A percentile compares a stretch with the other conserved stretches of the same genome.
These are phyloP conservation scores for Ramphastos sulfuratus DNA, from an alignment of 2,113 vertebrate genomes.

Conservation along the genomic window DNA sequence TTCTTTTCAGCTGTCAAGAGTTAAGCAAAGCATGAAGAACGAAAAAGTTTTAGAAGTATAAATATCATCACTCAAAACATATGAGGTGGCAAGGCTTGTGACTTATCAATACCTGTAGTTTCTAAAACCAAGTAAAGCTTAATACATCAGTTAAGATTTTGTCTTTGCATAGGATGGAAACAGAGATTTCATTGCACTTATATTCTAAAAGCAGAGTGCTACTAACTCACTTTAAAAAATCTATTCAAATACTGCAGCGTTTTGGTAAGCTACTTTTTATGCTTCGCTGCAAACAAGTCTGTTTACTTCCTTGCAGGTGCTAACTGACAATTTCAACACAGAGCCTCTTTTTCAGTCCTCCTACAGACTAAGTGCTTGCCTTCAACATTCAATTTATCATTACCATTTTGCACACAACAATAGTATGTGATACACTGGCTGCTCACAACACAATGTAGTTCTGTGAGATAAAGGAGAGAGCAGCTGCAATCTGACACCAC, in stretches of 20 bases:
- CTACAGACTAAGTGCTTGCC: background rate
- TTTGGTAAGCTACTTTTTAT: background rate
- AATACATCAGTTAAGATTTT: background rate
- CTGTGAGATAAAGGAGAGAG: background rate
- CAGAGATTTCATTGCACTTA: background rate
- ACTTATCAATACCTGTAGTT: background rate
- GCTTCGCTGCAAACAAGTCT: constrained; percentile 18
- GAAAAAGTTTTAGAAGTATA: background rate
- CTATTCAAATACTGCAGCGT: background rate
- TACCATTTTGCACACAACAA: background rate
- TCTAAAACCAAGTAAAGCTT: background rate
- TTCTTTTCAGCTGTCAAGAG: background rate
- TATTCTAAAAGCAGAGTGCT: background rate
- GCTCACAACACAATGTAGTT: background rate
- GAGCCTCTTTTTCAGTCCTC: background rate
- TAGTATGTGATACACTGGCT: background rate
- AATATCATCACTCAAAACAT: background rate
- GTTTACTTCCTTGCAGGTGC: constrained; percentile 25
- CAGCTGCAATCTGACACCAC: background rate
- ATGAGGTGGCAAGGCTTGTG: accelerated
- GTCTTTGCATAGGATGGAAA: background rate
- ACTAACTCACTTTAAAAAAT: background rate
- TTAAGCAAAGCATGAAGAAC: background rate
- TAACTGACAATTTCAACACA: background rate
- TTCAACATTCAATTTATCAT: background rate